Base-by-base conservation (phyloP, 2,113 vertebrate species). In the Meriones unguiculatus region DNA sequence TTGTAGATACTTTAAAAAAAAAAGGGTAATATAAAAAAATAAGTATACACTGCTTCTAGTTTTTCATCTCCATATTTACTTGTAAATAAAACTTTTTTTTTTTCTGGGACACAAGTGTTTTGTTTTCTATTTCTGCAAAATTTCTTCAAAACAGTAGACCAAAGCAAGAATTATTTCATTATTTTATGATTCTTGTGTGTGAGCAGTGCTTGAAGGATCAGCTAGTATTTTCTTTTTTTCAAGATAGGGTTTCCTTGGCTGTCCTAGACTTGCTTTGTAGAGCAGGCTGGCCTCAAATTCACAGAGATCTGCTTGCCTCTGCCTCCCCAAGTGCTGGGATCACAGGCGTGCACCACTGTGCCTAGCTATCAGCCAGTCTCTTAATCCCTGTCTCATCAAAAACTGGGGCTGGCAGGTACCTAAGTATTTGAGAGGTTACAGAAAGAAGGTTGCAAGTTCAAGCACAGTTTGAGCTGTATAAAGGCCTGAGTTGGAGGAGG, bases 51-150 rank as follows among this genome's bases (percentile, higher is more conserved):
- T 90, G 65, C 20, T 91, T 46, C 35, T 11, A 82, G 76, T 72
- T 67, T 78, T 62, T 65, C 24, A 46, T 93, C 22, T 78, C 28
- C 50, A 87, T 86, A 88, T 73, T 93, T 88, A 86, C 65, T 73
- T 93, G 72, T 91, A 52, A 96, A 64, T 90, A 62, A 73, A 91
- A 82, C 2, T 70, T 95, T 94, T 87, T 41, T 41, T 41, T 46
- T 72, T 65, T 20, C 64, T 96, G 70, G 90, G 87, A 91, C 64
- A 5, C 41, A 96, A 73, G 35, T 81, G 18, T 87, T 94, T 92
- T 84, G 8, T 81, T 78, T 92, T 87, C 54, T 70, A 46, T 96
- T 96, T 59, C 41, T 97, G 46, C 95, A 41, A 96, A 95, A 97
- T 73, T 88, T 90, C 9, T 18, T n/a, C n/a, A 32, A 96, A 95